Conservation (phyloP, 2,113 vertebrate genomes). For the Copsychus sechellarum region DNA sequence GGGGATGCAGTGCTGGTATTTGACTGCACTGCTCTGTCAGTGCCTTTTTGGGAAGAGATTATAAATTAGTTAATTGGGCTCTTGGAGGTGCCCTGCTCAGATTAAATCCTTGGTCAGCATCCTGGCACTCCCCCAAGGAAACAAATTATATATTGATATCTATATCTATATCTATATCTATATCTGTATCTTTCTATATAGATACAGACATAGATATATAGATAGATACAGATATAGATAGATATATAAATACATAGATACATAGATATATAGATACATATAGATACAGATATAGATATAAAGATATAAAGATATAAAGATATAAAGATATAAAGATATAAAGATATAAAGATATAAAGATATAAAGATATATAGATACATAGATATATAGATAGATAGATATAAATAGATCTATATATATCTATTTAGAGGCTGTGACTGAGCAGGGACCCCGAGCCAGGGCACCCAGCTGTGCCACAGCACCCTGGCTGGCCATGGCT, state of each 20-base stretch:
- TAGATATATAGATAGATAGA: too few relatives aligned
- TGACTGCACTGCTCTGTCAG: neutral
- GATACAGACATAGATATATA: too few relatives aligned
- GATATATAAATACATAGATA: too few relatives aligned
- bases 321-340: too few relatives aligned
- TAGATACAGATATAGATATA: too few relatives aligned
- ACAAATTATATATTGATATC: neutral
- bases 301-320: too few relatives aligned
- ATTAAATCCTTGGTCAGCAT: neutral
- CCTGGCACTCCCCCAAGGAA: neutral
- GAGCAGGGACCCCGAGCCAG: neutral
- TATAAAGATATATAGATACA: too few relatives aligned
- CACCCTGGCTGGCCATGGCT: fast-evolving
- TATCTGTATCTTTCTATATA: too few relatives aligned
- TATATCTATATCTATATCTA: too few relatives aligned
- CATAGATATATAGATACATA: too few relatives aligned
- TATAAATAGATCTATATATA: fast-evolving
- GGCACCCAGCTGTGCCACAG: neutral
- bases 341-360: too few relatives aligned
- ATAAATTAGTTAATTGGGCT: neutral
- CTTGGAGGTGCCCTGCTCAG: neutral
- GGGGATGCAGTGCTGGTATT: neutral
- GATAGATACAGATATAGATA: too few relatives aligned
- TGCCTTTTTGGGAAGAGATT: neutral
- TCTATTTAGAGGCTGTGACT: fast-evolving